Evolutionary conservation across 2,888 invertebrate genomes (phyloP), one percentile per base, ranked within the genome.

Genomic region (Cenopis cana): DNA sequence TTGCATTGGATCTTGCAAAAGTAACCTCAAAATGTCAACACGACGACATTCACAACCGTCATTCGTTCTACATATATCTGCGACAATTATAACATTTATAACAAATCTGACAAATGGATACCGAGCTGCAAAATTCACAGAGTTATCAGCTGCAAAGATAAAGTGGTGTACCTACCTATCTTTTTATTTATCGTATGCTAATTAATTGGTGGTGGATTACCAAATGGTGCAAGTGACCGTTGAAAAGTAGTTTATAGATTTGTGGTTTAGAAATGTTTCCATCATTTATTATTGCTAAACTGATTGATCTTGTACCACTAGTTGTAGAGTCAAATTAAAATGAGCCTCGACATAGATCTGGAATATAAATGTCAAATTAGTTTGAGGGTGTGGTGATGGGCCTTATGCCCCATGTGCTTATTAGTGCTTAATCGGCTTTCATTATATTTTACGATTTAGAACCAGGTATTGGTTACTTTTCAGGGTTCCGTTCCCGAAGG

Each of bases 211-310:
- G 41, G 20, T 20, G 24, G 46, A 64, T 64, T 64, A 36, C 52
- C 50, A 54, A 64, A 54, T 64, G n/a, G 11, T 38, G 11, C 64
- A 64, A 54, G 38, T 64, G 54, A n/a, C 38, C 24, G 64, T 50
- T 52, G 14, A 52, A 36, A 64, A 52, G 50, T n/a, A n/a, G 64
- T 64, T 64, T 54, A 20, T n/a, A 36, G 50, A 50, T 50, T 18
- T 52, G 52, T 54, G 52, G n/a, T 64, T 54, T 11, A 24, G 14
- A 62, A 52, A 54, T 38, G 52, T 11, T 36, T 64, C 20, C 38
- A 54, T 38, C 64, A n/a, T 20, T 52, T 64, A 24, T 52, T 38
- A 54, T 64, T 54, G 18, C 64, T 38, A 54, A 36, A 24, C 8
- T 36, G 18, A 62, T 62, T 62, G 49, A 52, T 62, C 38, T 18